Base-by-base conservation (phyloP, 1,140 invertebrate species). In the Mylabris phalerata region DNA sequence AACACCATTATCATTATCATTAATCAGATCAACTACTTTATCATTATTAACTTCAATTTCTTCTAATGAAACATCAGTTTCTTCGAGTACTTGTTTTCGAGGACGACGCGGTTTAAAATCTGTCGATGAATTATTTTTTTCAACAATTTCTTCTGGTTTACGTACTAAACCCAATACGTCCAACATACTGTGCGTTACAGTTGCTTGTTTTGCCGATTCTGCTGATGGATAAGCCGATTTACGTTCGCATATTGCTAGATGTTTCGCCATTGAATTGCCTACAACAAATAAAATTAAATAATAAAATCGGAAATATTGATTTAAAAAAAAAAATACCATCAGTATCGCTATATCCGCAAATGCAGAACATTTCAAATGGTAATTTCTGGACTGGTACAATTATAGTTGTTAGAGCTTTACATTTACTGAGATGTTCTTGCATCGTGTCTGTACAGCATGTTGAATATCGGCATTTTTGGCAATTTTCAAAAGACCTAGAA, bases 361-460 rank as follows among this genome's bases (percentile, higher is more conserved):
- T 78, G 71, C 89, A 92, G 68, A 84, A 79, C 76, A 90, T 78
- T 67, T 77, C 75, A 58, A 77, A 78, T 26, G 80, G 77, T 52
- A 87, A 75, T 48, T 74, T 74, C 13, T 80, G 62, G 69, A 79
- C 63, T 71, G 76, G 77, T 66, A 73, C 74, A 64, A 66, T 80
- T 63, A 73, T 74, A 71, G 79, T 79, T 32, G 32, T 32, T 66
- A 76, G 79, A 66, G 71, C 79, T 69, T 75, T 77, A 77, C 86
- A 82, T 73, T 78, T 75, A 58, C 79, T 74, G 55, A 77, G 77
- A 75, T 92, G 90, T 48, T 83, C 80, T 63, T 84, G 78, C 76
- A 90, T 86, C 0, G 87, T 85, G 55, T 82, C 80, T 71, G 82
- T 82, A 72, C 90, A 92, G 55, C 84, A 86, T 4, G 88, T 89